A percentile compares a stretch with the other conserved stretches of the same genome.
These are phyloP conservation scores for Falco naumanni DNA, from an alignment of 2,797 vertebrate genomes.

Conservation along the genomic window DNA sequence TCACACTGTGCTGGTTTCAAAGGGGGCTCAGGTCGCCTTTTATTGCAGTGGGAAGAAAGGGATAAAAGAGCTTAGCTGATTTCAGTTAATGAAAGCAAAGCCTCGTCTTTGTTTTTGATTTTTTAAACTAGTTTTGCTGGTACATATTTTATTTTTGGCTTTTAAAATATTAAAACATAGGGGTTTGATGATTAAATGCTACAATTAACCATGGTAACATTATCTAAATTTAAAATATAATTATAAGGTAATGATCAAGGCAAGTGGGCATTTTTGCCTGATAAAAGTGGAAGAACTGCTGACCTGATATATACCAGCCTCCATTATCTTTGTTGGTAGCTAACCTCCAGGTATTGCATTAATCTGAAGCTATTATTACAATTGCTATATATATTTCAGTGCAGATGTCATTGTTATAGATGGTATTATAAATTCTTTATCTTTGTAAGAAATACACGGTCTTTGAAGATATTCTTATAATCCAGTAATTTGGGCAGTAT, in stretches of 20 bases:
- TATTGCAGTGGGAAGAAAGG: conserved; percentile 3
- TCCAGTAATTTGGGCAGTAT: neutral
- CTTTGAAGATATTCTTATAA: neutral
- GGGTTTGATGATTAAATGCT: neutral
- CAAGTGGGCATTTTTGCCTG: neutral
- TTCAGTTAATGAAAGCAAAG: conserved; percentile 41
- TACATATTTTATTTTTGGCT: neutral
- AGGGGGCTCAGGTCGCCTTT: neutral
- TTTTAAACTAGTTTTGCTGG: neutral
- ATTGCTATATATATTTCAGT: conserved; percentile 49
- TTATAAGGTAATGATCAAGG: conserved; percentile 40
- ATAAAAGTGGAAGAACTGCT: conserved; percentile 11
- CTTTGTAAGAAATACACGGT: neutral
- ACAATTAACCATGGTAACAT: neutral
- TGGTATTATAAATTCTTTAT: conserved; percentile 32
- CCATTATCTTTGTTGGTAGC: conserved; percentile 19
- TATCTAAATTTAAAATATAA: conserved; percentile 4
- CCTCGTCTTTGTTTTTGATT: neutral
- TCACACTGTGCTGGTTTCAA: conserved; percentile 18
- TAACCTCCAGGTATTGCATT: conserved; percentile 28
- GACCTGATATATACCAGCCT: neutral
- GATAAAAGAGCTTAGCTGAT: conserved; percentile 4
- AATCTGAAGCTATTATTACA: conserved; percentile 48
- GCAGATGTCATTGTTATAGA: neutral
- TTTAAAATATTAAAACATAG: neutral